Evolutionary conservation across 2,888 invertebrate species (phyloP), one percentile per base, ranked within the genome.

Genomic region (Asteroscopus sphinx): DNA sequence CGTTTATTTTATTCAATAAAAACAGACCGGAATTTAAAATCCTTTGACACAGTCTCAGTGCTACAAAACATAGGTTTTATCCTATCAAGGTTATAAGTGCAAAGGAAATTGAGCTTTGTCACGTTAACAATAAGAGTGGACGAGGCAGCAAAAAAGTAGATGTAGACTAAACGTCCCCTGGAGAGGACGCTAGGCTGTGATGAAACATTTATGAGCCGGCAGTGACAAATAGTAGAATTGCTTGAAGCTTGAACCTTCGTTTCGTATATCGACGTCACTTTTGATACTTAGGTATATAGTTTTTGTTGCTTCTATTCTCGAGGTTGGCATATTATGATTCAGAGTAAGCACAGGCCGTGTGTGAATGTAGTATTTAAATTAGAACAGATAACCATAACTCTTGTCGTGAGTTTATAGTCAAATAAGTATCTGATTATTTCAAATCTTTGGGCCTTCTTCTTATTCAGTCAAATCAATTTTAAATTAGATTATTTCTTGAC

Each of bases 121-220:
- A 42, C 48, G 9, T 46, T 15, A 1, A 25, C 15, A 55, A 66
- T 73, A 74, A 56, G 54, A 57, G 37, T 59, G 52, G 9, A 53
- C 53, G 58, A 66, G 47, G 12, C 26, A 8, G 66, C 49, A 66
- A 32, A 58, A 59, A 32, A 26, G 36, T 61, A 40, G 28, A 40
- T 37, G 49, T 47, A 44, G 44, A 66, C 56, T 66, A 66, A 76
- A 76, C 49, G 63, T 56, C 21, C 73, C 65, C 76, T 8, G 12
- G 66, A 76, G 76, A 76, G 59, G 40, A 52, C 25, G 56, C 46
- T 51, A 26, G 41, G 30, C 41, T 32, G 76, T 59, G 74, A 74
- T 74, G 77, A 74, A 74, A 74, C 77, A 74, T 74, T 76, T 76
- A 74, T 74, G 73, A 74, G 77, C 37, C 47, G 62, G 49, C 73